Percentiles rank a stretch among this genome's conserved stretches.
Conservation (phyloP, 2,888 invertebrate genomes). For the Himalopsyche japonica region DNA sequence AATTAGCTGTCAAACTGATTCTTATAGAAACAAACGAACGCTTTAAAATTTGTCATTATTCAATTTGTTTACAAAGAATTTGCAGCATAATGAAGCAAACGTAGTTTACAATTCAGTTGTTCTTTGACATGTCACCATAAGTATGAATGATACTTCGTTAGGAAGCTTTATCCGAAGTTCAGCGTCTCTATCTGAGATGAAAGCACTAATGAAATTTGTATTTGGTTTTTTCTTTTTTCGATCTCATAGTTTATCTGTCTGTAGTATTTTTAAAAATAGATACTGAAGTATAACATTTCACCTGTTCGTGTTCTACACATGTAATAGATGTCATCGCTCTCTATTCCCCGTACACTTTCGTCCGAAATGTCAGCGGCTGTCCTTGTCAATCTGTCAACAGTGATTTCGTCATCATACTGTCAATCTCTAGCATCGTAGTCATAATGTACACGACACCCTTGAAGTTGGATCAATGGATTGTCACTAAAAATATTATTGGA, state of each 20-base stretch:
- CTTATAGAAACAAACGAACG: too few relatives aligned
- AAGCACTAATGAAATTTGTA: background rate
- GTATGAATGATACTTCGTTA: too few relatives aligned
- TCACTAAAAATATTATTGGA: too few relatives aligned
- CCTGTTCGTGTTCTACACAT: background rate
- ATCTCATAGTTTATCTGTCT: background rate
- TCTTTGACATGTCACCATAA: too few relatives aligned
- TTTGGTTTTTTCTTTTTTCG: background rate
- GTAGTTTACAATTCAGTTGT: too few relatives aligned
- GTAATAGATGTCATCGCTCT: background rate
- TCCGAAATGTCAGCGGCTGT: background rate
- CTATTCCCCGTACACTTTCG: background rate
- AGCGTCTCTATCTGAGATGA: background rate
- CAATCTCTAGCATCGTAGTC: background rate
- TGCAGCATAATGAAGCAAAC: too few relatives aligned
- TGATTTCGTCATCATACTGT: background rate
- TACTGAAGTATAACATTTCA: background rate
- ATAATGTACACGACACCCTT: background rate
- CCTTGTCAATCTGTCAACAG: background rate
- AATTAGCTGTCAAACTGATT: too few relatives aligned
- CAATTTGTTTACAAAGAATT: too few relatives aligned
- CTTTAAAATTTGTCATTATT: too few relatives aligned
- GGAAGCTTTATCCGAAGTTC: background rate
- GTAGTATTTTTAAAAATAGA: background rate
- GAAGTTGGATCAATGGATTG: background rate